Conservation (phyloP, 2,113 vertebrate species). For the Vulpes vulpes region DNA sequence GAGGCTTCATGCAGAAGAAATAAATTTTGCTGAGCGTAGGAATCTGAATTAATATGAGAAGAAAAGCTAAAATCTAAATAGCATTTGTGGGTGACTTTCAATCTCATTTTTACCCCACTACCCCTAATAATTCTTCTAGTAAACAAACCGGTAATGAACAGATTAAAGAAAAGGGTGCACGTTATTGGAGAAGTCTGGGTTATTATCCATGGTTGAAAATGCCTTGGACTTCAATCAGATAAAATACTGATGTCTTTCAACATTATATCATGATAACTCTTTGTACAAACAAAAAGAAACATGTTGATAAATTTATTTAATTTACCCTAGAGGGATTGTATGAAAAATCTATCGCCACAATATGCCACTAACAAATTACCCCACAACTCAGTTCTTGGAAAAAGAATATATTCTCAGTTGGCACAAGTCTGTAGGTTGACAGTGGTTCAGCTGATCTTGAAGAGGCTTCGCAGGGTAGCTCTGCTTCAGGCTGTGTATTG, state of each 20-base stretch:
- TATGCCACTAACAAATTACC: neutral
- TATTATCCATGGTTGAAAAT: neutral
- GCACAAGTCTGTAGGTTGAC: neutral
- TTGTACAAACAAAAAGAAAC: neutral
- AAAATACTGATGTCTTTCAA: neutral
- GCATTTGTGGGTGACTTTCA: neutral
- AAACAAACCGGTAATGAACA: neutral
- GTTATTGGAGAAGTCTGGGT: neutral
- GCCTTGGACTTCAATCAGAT: neutral
- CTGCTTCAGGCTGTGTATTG: neutral
- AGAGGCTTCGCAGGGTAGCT: fast-evolving
- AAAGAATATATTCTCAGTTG: neutral
- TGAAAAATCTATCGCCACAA: neutral
- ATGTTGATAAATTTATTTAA: neutral
- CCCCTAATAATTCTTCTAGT: neutral
- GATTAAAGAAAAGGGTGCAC: neutral
- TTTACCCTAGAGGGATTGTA: neutral
- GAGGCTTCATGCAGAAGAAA: neutral
- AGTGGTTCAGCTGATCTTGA: neutral
- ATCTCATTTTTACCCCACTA: neutral
- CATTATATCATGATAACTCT: neutral
- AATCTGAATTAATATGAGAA: neutral
- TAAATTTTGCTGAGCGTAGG: neutral
- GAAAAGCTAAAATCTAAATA: neutral
- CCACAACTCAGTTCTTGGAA: neutral